These are phyloP conservation scores for Leptinotarsa undecemlineata DNA, from an alignment of 1,140 invertebrate species.

Conservation along the genomic window DNA sequence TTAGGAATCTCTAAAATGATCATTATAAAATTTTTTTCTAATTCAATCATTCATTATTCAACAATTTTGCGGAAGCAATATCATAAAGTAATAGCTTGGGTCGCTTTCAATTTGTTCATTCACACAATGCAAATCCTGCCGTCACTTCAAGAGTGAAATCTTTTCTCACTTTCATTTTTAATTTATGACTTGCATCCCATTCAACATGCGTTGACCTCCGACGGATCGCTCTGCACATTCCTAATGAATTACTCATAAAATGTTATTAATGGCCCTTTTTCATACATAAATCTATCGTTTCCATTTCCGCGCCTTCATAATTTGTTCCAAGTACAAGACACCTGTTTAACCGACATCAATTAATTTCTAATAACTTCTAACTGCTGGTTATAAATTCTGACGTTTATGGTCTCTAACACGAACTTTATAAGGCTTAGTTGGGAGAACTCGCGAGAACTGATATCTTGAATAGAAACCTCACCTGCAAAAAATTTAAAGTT, in stretches of 20 bases:
- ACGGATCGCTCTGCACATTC: background rate
- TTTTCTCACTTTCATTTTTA: conserved; percentile 23
- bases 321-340: conserved; percentile 14
- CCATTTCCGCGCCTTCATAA: conserved; percentile 12
- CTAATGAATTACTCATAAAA: conserved; percentile 16
- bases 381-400: conserved; percentile 8
- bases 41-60: no score
- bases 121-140: no score
- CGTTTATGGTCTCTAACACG: conserved; percentile 14
- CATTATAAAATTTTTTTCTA: no score
- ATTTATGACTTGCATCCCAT: conserved; percentile 1
- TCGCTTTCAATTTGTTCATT: no score
- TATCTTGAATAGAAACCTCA: no score
- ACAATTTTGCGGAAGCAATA: no score
- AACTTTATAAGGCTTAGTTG: conserved; percentile 1
- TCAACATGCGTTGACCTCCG: conserved; percentile 15
- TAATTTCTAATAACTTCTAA: conserved; percentile 17
- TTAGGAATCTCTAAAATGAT: no score
- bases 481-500: no score
- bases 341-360: conserved; percentile 19
- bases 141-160: conserved; percentile 4
- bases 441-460: no score
- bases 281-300: background rate
- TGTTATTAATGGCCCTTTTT: conserved; percentile 2
- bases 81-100: no score